Evolutionary conservation across 2,888 invertebrate genomes (phyloP), one percentile per base, ranked within the genome.

Genomic region (Sepiola atlantica): DNA sequence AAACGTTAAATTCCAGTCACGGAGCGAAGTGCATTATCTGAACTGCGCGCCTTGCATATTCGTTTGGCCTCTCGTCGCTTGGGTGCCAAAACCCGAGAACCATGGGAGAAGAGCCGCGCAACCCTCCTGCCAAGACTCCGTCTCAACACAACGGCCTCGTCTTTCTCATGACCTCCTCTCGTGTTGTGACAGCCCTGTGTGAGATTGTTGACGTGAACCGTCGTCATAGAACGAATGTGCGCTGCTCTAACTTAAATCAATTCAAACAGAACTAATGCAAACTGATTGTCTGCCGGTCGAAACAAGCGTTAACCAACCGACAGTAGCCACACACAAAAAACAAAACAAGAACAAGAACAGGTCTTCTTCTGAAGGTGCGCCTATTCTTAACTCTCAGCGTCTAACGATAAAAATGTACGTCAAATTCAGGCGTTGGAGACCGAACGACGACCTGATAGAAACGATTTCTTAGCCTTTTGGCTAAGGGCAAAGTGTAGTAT

Each of bases 101-200:
- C n/a, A 10, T 77, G 16, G 77, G 77, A 77, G 77, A 77, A 77
- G 77, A 77, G 21, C 16, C 77, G n/a, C 77, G n/a, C 77, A n/a
- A n/a, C 77, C 77, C 77, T 77, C 77, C 77, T n/a, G 77, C 77
- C 77, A 77, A 77, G n/a, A 32, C 14, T 77, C 28, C 10, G 77
- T 45, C 45, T 45, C 45, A 77, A 77, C n/a, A 77, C 77, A 77
- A 45, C 32, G n/a, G 32, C 77, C n/a, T 77, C n/a, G n/a, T 77
- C 77, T 77, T 77, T 77, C n/a, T 77, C 77, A 77, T 77, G 14
- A 16, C 77, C 32, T 77, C 32, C 77, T 77, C 77, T n/a, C 16
- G n/a, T n/a, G 77, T n/a, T 77, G 77, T 77, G 77, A 77, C 77
- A 77, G 77, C n/a, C 77, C 77, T 77, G 77, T 77, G 77, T 77